phyloP scores from a whole-genome alignment of 2,888 invertebrate species.

The Cerceris ruficornis region DNA sequence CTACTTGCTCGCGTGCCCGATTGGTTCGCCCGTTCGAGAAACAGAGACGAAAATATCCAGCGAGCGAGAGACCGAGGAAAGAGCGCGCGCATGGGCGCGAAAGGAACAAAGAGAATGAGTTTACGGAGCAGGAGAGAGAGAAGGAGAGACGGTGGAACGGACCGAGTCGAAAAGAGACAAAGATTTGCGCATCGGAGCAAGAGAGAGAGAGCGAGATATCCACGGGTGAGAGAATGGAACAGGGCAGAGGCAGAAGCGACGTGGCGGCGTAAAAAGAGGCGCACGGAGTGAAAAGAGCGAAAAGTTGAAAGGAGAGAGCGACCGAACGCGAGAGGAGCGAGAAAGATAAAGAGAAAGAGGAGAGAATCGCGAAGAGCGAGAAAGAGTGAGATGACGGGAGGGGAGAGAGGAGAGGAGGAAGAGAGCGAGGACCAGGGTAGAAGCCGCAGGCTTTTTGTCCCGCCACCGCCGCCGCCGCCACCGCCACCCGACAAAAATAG shows the following conservation, averaged over 20 bases:
- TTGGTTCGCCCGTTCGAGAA: conserved; percentile 54
- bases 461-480: conserved; percentile 73
- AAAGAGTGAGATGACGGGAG: conserved; percentile 55
- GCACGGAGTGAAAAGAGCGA: conserved; percentile 70
- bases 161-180: conserved; percentile 13
- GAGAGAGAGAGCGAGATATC: conserved; percentile 17
- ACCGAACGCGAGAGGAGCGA: conserved; percentile 47
- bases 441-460: conserved; percentile 81
- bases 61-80: conserved; percentile 8
- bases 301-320: conserved; percentile 31
- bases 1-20: conserved; percentile 64
- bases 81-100: conserved; percentile 21
- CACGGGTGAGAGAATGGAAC: conserved; percentile 40
- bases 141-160: conserved; percentile 28
- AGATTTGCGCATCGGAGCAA: conserved; percentile 20
- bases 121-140: conserved; percentile 36
- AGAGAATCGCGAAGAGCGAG: conserved; percentile 11
- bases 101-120: conserved; percentile 38
- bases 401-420: conserved; percentile 42
- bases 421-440: conserved; percentile 65
- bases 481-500: conserved; percentile 79
- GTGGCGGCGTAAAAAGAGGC: conserved; percentile 75
- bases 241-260: conserved; percentile 55
- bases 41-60: conserved; percentile 36
- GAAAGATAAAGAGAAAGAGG: conserved; percentile 56